These are phyloP conservation scores for Agrilus planipennis DNA, from an alignment of 1,140 invertebrate genomes.

Conservation along the genomic window DNA sequence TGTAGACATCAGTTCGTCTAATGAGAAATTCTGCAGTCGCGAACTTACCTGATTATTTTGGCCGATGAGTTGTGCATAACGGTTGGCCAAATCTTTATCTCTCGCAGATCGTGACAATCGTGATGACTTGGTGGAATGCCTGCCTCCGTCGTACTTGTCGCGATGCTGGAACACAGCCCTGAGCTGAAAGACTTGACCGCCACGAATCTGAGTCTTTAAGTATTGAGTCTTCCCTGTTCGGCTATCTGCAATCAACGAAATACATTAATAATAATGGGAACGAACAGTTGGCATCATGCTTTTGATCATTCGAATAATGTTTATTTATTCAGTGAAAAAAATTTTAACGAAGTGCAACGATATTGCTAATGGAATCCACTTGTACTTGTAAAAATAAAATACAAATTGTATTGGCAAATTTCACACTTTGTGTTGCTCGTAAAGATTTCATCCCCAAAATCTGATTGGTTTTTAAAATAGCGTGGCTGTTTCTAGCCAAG, in stretches of 20 bases:
- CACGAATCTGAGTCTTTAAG: slow-evolving; percentile 24
- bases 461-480: too few relatives aligned
- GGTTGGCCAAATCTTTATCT: slow-evolving; percentile 29
- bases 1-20: too few relatives aligned
- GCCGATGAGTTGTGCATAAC: slow-evolving; percentile 34
- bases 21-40: background rate
- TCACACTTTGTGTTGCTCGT: too few relatives aligned
- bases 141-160: slow-evolving; percentile 16
- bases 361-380: too few relatives aligned
- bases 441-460: too few relatives aligned
- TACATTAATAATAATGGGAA: background rate
- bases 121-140: slow-evolving; percentile 20
- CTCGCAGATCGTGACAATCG: slow-evolving; percentile 18
- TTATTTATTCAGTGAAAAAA: too few relatives aligned
- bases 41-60: slow-evolving; percentile 27
- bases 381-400: too few relatives aligned
- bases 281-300: too few relatives aligned
- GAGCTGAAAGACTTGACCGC: slow-evolving; percentile 25
- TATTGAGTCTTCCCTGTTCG: slow-evolving; percentile 18
- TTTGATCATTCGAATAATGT: too few relatives aligned
- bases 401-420: too few relatives aligned
- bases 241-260: background rate
- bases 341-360: too few relatives aligned
- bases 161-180: slow-evolving; percentile 26
- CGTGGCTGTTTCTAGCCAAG: too few relatives aligned